phyloP scores from a whole-genome alignment of 2,888 invertebrate genomes.

The Eucera pruinosa region DNA sequence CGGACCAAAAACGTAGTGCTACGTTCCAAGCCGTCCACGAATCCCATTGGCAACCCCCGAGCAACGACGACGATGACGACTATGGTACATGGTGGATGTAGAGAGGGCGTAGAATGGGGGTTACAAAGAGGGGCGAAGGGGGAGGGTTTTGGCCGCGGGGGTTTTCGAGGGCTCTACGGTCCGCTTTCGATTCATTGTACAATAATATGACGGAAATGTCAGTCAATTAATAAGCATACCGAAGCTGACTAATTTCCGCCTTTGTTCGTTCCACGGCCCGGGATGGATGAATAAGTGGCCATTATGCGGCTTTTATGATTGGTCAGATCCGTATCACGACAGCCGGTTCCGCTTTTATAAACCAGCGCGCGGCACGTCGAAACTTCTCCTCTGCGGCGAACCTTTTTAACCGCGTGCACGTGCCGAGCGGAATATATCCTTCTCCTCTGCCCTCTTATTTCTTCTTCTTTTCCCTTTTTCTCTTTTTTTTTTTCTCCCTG shows the following conservation, averaged over 20 bases:
- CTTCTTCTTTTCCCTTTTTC: not conserved
- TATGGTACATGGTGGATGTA: conserved; percentile 9
- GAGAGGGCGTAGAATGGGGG: conserved; percentile 1
- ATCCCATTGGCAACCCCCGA: conserved; percentile 34
- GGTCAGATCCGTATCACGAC: conserved; percentile 84
- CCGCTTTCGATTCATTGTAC: conserved; percentile 75
- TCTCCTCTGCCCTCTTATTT: conserved; percentile 39
- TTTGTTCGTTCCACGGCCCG: conserved; percentile 76
- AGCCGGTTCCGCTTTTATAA: conserved; percentile 84
- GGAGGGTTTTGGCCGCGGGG: conserved; percentile 43
- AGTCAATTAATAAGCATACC: conserved; percentile 84
- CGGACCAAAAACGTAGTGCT: conserved; percentile 17
- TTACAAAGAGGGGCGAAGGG: conserved; percentile 1
- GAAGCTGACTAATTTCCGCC: conserved; percentile 84
- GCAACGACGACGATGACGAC: conserved; percentile 32
- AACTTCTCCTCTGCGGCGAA: conserved; percentile 75
- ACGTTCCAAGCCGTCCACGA: conserved; percentile 15
- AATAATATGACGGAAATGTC: conserved; percentile 84
- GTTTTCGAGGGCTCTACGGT: conserved; percentile 70
- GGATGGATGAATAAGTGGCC: conserved; percentile 82
- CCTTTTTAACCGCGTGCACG: conserved; percentile 83
- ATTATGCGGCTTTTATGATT: conserved; percentile 84
- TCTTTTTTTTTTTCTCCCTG: not conserved
- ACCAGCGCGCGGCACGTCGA: conserved; percentile 77
- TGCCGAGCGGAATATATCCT: conserved; percentile 69